Evolutionary conservation across 2,797 vertebrate species (phyloP).

Genomic region (Serranus cabrilla): DNA sequence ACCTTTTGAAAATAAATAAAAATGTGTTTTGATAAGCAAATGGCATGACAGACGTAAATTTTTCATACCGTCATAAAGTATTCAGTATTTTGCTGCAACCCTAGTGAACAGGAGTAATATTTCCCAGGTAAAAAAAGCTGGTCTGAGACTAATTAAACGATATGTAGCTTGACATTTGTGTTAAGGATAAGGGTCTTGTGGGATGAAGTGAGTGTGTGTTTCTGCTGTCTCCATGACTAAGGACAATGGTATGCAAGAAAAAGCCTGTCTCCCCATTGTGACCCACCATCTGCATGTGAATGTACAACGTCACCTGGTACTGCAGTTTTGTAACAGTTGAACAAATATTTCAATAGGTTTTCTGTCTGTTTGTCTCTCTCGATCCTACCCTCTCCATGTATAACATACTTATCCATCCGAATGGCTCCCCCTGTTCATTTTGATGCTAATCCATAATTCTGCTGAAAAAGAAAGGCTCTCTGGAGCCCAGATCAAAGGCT

Average conservation of each 20-base stretch:
- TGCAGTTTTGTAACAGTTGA: background rate
- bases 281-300: background rate
- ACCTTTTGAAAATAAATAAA: too few relatives aligned
- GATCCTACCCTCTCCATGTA: background rate
- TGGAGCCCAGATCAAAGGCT: constrained; percentile 71
- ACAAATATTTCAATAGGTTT: background rate
- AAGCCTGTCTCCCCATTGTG: constrained; percentile 15
- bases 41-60: too few relatives aligned
- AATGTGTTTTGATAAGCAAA: too few relatives aligned
- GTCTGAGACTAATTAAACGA: background rate
- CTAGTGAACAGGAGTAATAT: too few relatives aligned
- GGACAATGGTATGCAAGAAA: background rate
- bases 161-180: background rate
- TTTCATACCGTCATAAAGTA: too few relatives aligned
- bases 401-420: constrained; percentile 33
- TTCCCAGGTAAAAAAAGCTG: background rate
- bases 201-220: background rate
- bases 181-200: background rate
- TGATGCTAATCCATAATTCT: constrained; percentile 71
- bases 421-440: constrained; percentile 44
- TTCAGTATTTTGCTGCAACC: too few relatives aligned
- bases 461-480: constrained; percentile 53
- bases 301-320: too few relatives aligned
- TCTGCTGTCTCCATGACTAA: constrained; percentile 9
- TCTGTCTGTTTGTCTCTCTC: background rate